Evolutionary conservation across 2,888 invertebrate species (phyloP), one percentile per base, ranked within the genome.

Genomic region (Drosophila diplacantha): DNA sequence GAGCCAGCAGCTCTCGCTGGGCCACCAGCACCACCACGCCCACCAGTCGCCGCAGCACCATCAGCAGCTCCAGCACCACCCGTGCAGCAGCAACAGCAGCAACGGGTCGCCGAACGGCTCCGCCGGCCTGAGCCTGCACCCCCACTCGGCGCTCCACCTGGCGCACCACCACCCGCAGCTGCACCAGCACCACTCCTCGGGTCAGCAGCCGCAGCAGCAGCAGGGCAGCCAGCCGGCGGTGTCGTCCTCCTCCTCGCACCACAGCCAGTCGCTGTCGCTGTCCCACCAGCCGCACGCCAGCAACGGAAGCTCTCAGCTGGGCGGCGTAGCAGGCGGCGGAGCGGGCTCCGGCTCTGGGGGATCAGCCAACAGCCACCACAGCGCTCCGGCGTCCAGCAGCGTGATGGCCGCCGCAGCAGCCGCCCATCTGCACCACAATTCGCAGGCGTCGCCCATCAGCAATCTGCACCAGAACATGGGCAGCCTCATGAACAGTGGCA

Each of bases 391-490:
- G 58, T 70, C 85, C 32, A 73, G 76, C 75, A 71, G 81, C 79
- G 82, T 85, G 53, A 81, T 86, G 86, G 84, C 86, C 35, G 86
- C 86, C 53, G 86, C 86, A 52, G 85, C 87, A 16, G 83, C 86
- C 16, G 85, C 85, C 22, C 87, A 86, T 66, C 71, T 87, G 61
- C 87, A 87, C 71, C 87, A 86, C 75, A 87, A 82, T 47, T 83
- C 87, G 35, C 85, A 87, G 74, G 79, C 87, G 20, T 87, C 88
- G 71, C 85, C 88, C 74, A 88, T 88, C 78, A 86, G 87, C 70
- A 88, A 88, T 76, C 77, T 88, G 58, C 88, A 88, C 69, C 88
- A 88, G 69, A 88, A 88, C 35, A 88, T 88, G 87, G 88, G 88
- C 55, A 87, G 86, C 49, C 81, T 88, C 29, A 88, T 88, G 88